Evolutionary conservation across 2,888 invertebrate species (phyloP).

Genomic region (Rapana venosa): DNA sequence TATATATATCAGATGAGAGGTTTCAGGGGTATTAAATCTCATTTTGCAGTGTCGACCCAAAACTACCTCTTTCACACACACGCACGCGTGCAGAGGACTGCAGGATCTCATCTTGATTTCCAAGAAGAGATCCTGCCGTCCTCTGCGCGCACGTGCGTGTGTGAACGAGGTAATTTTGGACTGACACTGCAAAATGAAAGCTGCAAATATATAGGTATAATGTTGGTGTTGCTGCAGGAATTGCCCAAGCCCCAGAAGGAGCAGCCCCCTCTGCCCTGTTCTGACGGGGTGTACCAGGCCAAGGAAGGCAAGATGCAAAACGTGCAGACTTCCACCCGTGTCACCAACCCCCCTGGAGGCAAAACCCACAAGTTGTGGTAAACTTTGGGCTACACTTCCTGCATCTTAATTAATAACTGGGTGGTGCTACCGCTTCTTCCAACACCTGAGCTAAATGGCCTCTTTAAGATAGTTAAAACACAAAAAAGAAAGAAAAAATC

Average conservation of each 20-base stretch:
- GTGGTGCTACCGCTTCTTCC: neutral
- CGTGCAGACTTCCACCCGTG: constrained; percentile 51
- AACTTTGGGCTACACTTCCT: neutral
- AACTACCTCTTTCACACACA: no score
- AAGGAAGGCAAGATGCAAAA: constrained; percentile 46
- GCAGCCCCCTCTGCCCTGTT: constrained; percentile 40
- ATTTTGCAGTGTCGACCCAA: no score
- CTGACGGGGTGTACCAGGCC: constrained; percentile 43
- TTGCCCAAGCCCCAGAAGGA: constrained; percentile 39
- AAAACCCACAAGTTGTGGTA: constrained; percentile 54
- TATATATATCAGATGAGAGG: no score
- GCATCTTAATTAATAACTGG: neutral
- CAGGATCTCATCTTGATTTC: no score
- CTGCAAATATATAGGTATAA: no score
- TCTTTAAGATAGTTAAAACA: neutral
- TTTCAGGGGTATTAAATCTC: no score
- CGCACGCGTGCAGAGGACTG: no score
- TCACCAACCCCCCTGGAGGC: constrained; percentile 56
- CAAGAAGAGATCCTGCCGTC: no score
- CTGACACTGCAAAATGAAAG: no score
- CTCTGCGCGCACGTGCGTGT: no score
- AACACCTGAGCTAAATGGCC: neutral
- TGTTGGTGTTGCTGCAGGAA: constrained; percentile 25
- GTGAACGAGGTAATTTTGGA: no score
- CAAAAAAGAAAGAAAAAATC: neutral